These are phyloP conservation scores for Andrena cerasifolii DNA, from an alignment of 1,140 invertebrate species.

Conservation along the genomic window DNA sequence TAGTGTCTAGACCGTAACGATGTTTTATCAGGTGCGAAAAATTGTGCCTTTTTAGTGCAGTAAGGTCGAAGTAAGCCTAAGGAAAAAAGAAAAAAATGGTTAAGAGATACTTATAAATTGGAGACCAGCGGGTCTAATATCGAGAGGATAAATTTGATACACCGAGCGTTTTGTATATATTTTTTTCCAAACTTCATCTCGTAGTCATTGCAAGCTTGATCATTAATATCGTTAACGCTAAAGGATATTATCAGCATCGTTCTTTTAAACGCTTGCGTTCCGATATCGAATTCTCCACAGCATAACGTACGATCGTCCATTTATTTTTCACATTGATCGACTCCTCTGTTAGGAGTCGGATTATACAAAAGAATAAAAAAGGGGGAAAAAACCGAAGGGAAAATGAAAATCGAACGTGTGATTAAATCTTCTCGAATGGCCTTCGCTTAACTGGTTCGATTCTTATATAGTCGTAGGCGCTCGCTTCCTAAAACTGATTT, in stretches of 20 bases:
- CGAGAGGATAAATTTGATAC: conserved; percentile 54
- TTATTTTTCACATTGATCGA: conserved; percentile 7
- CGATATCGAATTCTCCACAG: conserved; percentile 15
- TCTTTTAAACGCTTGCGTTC: conserved; percentile 27
- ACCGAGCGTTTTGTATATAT: conserved; percentile 53
- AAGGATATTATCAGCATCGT: conserved; percentile 38
- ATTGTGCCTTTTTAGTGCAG: conserved; percentile 82
- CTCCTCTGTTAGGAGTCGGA: conserved; percentile 10
- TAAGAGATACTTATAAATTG: conserved; percentile 71
- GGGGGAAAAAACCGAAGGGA: conserved; percentile 6
- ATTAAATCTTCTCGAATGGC: conserved; percentile 55
- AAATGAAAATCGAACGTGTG: conserved; percentile 38
- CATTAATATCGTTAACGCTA: conserved; percentile 45
- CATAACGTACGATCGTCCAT: background rate
- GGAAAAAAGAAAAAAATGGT: conserved; percentile 59
- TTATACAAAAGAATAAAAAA: conserved; percentile 18
- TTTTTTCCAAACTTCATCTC: conserved; percentile 53
- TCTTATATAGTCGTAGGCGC: conserved; percentile 40
- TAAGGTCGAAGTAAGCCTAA: conserved; percentile 80
- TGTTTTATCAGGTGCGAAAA: conserved; percentile 80
- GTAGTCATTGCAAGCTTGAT: conserved; percentile 51
- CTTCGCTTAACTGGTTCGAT: conserved; percentile 45
- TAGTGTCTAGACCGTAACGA: conserved; percentile 72
- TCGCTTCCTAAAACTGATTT: conserved; percentile 58
- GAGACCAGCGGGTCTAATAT: conserved; percentile 64